Conservation (phyloP, 2,797 vertebrate genomes). For the Crotalus adamanteus region DNA sequence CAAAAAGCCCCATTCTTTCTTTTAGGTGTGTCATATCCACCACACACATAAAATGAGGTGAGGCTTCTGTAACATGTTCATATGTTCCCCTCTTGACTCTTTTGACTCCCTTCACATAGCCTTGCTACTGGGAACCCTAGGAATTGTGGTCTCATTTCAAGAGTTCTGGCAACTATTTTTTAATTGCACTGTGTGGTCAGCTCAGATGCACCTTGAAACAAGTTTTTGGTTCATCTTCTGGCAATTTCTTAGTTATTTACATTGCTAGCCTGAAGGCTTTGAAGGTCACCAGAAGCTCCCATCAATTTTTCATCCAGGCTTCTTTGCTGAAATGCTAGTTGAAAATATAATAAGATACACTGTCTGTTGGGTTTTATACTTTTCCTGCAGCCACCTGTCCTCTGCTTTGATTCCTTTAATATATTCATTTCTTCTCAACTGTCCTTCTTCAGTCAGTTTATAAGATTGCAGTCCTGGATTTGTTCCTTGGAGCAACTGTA, state of each 20-base stretch:
- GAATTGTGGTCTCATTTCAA: not conserved
- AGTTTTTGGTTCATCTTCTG: not conserved
- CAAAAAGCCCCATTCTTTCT: not conserved
- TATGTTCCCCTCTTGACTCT: not conserved
- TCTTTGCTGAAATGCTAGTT: not conserved
- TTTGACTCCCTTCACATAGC: not conserved
- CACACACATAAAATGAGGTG: not conserved
- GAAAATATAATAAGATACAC: not conserved
- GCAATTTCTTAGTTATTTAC: not conserved
- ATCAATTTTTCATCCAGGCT: constrained; percentile 5
- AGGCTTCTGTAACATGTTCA: not conserved
- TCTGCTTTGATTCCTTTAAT: not conserved
- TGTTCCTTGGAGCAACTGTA: not conserved
- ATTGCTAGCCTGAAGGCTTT: not conserved
- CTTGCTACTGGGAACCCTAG: not conserved
- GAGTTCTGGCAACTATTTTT: not conserved
- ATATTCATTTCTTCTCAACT: not conserved
- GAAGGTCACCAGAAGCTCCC: not conserved
- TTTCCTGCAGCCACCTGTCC: not conserved
- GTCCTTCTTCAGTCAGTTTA: not conserved
- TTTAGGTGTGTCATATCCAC: not conserved
- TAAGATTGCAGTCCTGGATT: not conserved
- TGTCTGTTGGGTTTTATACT: not conserved
- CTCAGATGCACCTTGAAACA: not conserved
- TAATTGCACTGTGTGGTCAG: not conserved